phyloP scores from a whole-genome alignment of 2,888 invertebrate species.

The Polia nebulosa region DNA sequence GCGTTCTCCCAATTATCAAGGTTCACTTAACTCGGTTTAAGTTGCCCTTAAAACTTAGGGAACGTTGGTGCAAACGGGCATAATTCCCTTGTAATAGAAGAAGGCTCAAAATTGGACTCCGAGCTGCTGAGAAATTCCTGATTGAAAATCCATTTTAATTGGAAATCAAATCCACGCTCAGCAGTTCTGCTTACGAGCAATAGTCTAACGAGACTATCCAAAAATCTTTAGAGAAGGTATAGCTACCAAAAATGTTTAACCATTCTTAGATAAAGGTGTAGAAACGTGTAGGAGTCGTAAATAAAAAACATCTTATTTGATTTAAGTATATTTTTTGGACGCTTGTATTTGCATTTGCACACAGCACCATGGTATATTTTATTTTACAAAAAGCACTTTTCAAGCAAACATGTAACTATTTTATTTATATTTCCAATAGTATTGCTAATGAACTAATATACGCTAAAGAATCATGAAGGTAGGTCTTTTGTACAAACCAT shows the following conservation, averaged over 20 bases:
- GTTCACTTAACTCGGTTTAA: too few species aligned
- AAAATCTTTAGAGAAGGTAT: not conserved
- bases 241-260: not conserved
- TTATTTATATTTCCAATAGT: conserved; percentile 21
- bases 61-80: too few species aligned
- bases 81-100: too few species aligned
- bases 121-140: too few species aligned
- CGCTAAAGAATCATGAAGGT: conserved; percentile 17
- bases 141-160: not conserved
- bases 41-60: too few species aligned
- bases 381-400: conserved; percentile 26
- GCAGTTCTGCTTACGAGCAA: too few species aligned
- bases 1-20: too few species aligned
- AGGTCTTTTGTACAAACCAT: conserved; percentile 29
- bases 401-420: conserved; percentile 21
- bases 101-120: too few species aligned
- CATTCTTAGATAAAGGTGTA: not conserved
- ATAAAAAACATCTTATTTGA: not conserved
- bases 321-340: conserved; percentile 54
- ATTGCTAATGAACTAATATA: conserved; percentile 5
- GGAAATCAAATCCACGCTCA: not conserved
- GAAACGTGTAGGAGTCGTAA: not conserved
- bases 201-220: not conserved
- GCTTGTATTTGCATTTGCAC: conserved; percentile 35
- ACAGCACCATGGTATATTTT: conserved; percentile 41